phyloP scores from a whole-genome alignment of 2,113 vertebrate species.

The Kryptolebias marmoratus region DNA sequence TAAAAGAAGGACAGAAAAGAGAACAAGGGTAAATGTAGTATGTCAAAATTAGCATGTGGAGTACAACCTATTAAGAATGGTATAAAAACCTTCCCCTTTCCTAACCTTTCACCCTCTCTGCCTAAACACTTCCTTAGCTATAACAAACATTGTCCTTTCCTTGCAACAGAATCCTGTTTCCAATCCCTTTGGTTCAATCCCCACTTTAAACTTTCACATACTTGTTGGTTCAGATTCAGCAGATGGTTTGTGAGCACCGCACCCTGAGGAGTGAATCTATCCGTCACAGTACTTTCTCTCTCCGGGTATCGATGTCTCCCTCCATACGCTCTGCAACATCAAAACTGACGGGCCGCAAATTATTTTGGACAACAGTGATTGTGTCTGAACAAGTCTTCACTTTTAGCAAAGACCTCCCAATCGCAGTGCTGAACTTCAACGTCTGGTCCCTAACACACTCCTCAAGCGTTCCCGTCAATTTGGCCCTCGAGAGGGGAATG shows the following conservation, averaged over 20 bases:
- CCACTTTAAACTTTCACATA: constrained; percentile 39
- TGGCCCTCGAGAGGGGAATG: constrained; percentile 61
- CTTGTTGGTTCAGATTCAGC: constrained; percentile 57
- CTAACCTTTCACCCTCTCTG: constrained; percentile 9
- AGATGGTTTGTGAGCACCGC: constrained; percentile 70
- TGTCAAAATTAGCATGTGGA: not conserved
- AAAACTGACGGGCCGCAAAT: constrained; percentile 75
- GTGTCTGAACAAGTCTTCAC: constrained; percentile 73
- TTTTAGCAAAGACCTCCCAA: constrained; percentile 55
- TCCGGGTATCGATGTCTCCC: constrained; percentile 39
- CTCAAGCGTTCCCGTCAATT: constrained; percentile 73
- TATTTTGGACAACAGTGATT: constrained; percentile 79
- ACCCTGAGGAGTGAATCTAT: constrained; percentile 73
- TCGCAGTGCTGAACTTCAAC: constrained; percentile 64
- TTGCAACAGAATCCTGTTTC: constrained; percentile 38
- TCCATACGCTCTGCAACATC: constrained; percentile 38
- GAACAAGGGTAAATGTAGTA: not conserved
- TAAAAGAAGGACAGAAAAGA: not conserved
- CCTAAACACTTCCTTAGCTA: constrained; percentile 32
- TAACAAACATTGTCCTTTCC: constrained; percentile 28
- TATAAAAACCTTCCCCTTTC: constrained; percentile 4
- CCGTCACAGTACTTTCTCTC: constrained; percentile 60
- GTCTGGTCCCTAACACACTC: constrained; percentile 64
- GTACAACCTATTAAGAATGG: not conserved
- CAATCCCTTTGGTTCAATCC: constrained; percentile 59